These are phyloP conservation scores for Drosophila fulvimacula DNA, from an alignment of 2,888 invertebrate genomes.

Conservation along the genomic window DNA sequence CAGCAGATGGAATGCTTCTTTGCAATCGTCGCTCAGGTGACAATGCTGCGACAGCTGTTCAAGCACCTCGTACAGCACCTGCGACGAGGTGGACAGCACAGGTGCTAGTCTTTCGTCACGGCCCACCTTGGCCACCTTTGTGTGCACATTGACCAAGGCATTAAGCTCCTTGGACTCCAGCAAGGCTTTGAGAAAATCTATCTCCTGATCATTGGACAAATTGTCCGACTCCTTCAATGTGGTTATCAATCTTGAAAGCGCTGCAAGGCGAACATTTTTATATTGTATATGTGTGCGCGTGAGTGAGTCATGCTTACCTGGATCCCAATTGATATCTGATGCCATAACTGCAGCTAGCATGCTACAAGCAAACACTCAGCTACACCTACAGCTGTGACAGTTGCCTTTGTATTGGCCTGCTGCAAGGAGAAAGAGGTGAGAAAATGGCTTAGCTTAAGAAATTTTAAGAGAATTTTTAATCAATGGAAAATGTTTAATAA, in stretches of 20 bases:
- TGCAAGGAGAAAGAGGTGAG: constrained; percentile 7
- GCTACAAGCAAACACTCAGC: constrained; percentile 49
- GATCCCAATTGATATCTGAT: constrained; percentile 85
- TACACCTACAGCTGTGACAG: constrained; percentile 1
- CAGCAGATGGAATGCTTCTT: constrained; percentile 91
- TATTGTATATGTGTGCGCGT: neutral
- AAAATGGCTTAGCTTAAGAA: neutral
- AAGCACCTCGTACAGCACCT: constrained; percentile 92
- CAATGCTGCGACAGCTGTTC: constrained; percentile 90
- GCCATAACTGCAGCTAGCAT: constrained; percentile 85
- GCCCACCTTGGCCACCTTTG: constrained; percentile 93
- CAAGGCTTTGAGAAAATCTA: constrained; percentile 93
- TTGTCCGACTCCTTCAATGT: constrained; percentile 93
- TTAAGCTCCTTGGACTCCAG: constrained; percentile 94
- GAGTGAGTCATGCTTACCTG: constrained; percentile 74
- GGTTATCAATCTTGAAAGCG: constrained; percentile 91
- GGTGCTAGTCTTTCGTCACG: constrained; percentile 94
- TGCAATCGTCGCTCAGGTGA: constrained; percentile 89
- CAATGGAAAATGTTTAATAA: no score
- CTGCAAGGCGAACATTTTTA: constrained; percentile 84
- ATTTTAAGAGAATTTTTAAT: neutral
- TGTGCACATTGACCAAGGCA: constrained; percentile 95
- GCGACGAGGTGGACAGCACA: constrained; percentile 93
- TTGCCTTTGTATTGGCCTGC: neutral
- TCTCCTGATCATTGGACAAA: constrained; percentile 92